phyloP scores from a whole-genome alignment of 2,797 vertebrate genomes.

The Heteromormyrus szaboi region DNA sequence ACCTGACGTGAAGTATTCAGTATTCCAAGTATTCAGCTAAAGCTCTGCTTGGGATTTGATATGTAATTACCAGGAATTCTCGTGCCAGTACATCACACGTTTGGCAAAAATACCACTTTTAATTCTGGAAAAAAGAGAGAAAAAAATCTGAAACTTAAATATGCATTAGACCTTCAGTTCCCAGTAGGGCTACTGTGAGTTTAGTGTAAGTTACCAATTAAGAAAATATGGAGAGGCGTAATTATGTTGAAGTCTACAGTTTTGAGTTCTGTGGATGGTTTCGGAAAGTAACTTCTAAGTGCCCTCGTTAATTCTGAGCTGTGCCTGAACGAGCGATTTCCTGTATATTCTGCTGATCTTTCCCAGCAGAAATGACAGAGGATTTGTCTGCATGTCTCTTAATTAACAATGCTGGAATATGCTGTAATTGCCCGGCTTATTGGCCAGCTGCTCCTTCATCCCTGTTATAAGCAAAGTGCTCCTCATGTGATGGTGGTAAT shows the following conservation, averaged over 20 bases:
- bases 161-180: neutral
- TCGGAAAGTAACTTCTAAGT: neutral
- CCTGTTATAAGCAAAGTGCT: conserved; percentile 22
- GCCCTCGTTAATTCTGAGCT: neutral
- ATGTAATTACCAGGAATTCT: neutral
- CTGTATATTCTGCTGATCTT: neutral
- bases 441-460: conserved; percentile 29
- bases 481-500: conserved; percentile 33
- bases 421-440: conserved; percentile 32
- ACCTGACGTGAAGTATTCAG: neutral
- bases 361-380: neutral
- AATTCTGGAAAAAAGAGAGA: neutral
- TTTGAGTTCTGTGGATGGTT: neutral
- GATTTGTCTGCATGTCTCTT: conserved; percentile 10
- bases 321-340: neutral
- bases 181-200: neutral
- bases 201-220: neutral
- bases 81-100: neutral
- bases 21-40: neutral
- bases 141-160: neutral
- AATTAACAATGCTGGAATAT: conserved; percentile 20
- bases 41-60: neutral
- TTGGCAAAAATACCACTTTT: neutral
- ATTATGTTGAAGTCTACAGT: neutral
- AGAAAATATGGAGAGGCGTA: neutral